Evolutionary conservation across 2,797 vertebrate species (phyloP).

Genomic region (Anniella stebbinsi): DNA sequence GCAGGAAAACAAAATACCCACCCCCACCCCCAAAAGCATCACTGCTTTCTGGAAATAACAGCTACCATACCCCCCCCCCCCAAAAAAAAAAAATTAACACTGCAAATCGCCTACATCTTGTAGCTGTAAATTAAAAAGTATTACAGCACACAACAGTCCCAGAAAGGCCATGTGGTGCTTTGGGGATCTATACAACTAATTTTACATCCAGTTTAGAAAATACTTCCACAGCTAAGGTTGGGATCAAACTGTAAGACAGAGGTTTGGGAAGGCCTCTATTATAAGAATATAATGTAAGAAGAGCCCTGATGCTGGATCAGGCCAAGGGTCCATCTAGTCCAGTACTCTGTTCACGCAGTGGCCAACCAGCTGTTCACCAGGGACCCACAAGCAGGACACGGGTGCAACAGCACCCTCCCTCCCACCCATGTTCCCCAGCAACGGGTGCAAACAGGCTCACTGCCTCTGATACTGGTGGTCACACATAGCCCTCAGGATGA

Average conservation of each 20-base stretch:
- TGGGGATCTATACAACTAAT: not conserved
- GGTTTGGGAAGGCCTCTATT: not conserved
- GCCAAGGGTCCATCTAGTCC: too few species aligned
- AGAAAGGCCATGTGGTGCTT: slow-evolving; percentile 6
- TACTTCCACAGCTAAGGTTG: not conserved
- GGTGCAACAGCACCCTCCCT: too few species aligned
- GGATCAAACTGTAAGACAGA: not conserved
- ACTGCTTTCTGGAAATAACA: not conserved
- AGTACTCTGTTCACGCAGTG: too few species aligned
- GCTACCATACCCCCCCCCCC: not conserved
- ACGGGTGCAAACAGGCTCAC: too few species aligned
- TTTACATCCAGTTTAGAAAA: not conserved
- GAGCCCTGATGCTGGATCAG: too few species aligned
- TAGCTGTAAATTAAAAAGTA: not conserved
- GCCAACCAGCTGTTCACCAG: too few species aligned
- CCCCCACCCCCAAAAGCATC: not conserved
- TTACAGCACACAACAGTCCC: slow-evolving; percentile 26
- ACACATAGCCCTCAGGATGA: too few species aligned
- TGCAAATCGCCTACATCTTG: not conserved
- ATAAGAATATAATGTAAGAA: too few species aligned
- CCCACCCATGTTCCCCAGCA: too few species aligned
- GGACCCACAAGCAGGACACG: too few species aligned
- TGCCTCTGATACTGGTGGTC: too few species aligned
- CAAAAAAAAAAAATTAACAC: not conserved
- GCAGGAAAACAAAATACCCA: not conserved